Evolutionary conservation across 2,113 vertebrate species (phyloP).

Genomic region (Salvelinus fontinalis): DNA sequence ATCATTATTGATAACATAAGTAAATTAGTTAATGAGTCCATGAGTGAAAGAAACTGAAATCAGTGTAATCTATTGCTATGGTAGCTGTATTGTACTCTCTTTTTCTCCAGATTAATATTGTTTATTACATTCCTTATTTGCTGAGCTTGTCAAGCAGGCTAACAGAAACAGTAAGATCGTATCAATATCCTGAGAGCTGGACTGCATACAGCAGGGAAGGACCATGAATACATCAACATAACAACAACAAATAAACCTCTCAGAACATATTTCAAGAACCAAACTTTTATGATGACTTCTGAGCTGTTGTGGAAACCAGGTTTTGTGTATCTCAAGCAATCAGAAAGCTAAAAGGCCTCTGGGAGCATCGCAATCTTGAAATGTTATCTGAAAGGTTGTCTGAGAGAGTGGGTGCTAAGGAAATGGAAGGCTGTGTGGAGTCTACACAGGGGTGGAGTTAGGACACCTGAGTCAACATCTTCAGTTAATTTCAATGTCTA

Average conservation of each 20-base stretch:
- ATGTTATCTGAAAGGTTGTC: not conserved
- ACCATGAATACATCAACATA: not conserved
- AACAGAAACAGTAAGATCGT: conserved; percentile 28
- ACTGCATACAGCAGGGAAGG: not conserved
- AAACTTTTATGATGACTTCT: not conserved
- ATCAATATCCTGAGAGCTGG: conserved; percentile 25
- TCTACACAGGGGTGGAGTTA: too few relatives aligned
- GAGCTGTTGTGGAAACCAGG: not conserved
- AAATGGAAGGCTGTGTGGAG: not conserved
- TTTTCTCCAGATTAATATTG: conserved; percentile 7
- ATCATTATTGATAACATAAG: not conserved
- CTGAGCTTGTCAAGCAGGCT: conserved; percentile 21
- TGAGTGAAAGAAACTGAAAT: not conserved
- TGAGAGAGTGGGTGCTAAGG: not conserved
- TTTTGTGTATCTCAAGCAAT: not conserved
- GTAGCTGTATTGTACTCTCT: conserved; percentile 14
- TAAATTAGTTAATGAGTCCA: not conserved
- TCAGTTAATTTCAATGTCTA: too few relatives aligned
- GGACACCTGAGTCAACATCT: too few relatives aligned
- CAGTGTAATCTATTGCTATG: conserved; percentile 46
- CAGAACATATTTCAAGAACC: not conserved
- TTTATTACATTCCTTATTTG: conserved; percentile 22
- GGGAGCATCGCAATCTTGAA: not conserved
- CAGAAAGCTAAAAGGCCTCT: not conserved
- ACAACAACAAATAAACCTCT: conserved; percentile 1